Percentiles rank a stretch among this genome's conserved stretches.
Conservation (phyloP, 2,113 vertebrate species). For the Aspiorhynchus laticeps region DNA sequence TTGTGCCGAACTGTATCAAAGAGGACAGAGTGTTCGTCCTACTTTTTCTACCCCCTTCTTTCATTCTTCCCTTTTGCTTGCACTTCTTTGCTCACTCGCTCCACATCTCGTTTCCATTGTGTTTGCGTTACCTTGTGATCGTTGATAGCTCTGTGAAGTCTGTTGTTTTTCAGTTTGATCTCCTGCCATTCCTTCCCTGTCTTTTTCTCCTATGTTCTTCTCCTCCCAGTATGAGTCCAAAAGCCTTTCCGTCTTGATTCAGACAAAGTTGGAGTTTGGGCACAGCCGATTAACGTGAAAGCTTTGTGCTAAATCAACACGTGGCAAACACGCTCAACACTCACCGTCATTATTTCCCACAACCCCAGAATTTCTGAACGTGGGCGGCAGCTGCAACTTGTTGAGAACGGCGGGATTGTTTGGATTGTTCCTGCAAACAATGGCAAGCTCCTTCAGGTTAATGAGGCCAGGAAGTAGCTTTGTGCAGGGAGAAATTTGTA, state of each 20-base stretch:
- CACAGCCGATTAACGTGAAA: neutral
- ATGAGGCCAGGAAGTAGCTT: slow-evolving; percentile 76
- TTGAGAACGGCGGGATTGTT: slow-evolving; percentile 53
- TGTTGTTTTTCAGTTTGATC: slow-evolving; percentile 28
- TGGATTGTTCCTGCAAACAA: slow-evolving; percentile 65
- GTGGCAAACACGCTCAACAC: neutral
- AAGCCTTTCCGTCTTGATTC: slow-evolving; percentile 15
- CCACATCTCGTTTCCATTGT: slow-evolving; percentile 4
- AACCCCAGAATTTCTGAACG: slow-evolving; percentile 20
- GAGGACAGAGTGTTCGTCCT: slow-evolving; percentile 67
- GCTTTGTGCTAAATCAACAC: neutral
- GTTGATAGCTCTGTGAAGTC: slow-evolving; percentile 44
- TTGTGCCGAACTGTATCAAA: slow-evolving; percentile 60
- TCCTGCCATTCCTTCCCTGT: slow-evolving; percentile 11
- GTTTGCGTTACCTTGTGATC: slow-evolving; percentile 28
- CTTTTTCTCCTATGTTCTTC: slow-evolving; percentile 12
- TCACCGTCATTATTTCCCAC: slow-evolving; percentile 41
- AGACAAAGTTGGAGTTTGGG: slow-evolving; percentile 30
- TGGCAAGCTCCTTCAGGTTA: slow-evolving; percentile 70
- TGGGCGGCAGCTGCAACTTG: slow-evolving; percentile 53
- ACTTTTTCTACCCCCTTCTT: slow-evolving; percentile 59
- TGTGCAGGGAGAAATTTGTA: slow-evolving; percentile 72
- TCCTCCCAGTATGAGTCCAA: slow-evolving; percentile 24
- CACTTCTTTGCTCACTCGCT: slow-evolving; percentile 15
- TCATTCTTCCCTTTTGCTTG: slow-evolving; percentile 42